Base-by-base conservation (phyloP, 2,888 invertebrate species). In the Ichneumoninae sp. region DNA sequence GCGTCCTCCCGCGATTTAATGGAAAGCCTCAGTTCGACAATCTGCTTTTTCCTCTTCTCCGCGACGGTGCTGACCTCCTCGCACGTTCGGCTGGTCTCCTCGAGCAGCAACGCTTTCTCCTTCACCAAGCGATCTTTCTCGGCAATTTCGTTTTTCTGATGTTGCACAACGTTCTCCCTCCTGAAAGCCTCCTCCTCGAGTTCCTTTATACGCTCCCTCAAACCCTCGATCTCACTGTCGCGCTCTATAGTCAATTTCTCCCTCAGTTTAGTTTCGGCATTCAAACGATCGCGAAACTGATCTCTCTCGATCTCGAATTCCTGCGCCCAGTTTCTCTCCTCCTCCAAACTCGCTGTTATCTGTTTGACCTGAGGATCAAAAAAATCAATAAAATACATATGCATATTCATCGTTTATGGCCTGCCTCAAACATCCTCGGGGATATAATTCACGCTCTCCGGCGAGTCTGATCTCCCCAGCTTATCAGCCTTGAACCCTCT, bases 41-140 rank as follows among this genome's bases (percentile, higher is more conserved):
- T 91, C 86, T 94, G 94, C 80, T 94, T 94, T 87, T 94, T 94
- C 69, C 94, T 92, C 84, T 94, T 94, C 54, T 94, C 94, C 26
- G 93, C 91, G 50, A 92, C 88, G 1, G 87, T 83, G 22, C 82
- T 89, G 19, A 92, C 78, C 74, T 93, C 93, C 40, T 93, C 93
- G 71, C 89, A 92, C 19, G 88, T 88, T 5, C 87, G 89, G 75
- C 86, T 88, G 76, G 91, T 92, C 81, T 93, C 93, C 19, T 93
- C 92, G 13, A 93, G 78, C 44, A 91, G 76, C 7, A 83, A 44
- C n/a, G 70, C 88, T 80, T 91, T 93, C 78, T 93, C 93, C 52
- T 91, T 90, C 0, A 92, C 85, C 36, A 91, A 60, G 52, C 92
- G 89, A 16, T 93, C 92, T 70, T 90, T 92, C 81, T 93, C 93